Evolutionary conservation across 2,113 vertebrate species (phyloP), one percentile per base, ranked within the genome.

Genomic region (Saguinus imperator): DNA sequence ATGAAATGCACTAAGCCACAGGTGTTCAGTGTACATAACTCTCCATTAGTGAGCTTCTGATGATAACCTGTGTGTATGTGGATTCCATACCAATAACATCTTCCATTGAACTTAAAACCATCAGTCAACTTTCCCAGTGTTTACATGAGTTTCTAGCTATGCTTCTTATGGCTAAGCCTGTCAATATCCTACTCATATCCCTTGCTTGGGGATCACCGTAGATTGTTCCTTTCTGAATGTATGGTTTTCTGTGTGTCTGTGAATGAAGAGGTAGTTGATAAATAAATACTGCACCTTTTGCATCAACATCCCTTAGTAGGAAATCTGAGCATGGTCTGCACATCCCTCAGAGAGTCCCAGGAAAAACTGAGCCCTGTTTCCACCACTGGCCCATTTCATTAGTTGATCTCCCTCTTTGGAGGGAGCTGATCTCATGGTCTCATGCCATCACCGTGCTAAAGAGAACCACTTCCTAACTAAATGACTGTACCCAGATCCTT

Each of bases 161-260:
- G 37, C 52, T 84, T 66, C 66, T 23, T 0, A 2, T 0, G 68
- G 75, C 29, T 1, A 0, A 0, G 4, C 8, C 10, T 76, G 18
- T n/a, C 13, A 18, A 17, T 2, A 3, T 10, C 37, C n/a, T 76
- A 8, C 11, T n/a, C 55, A 40, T 8, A 32, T 25, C 3, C 25
- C 3, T 87, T 61, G 9, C 40, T 25, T 20, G 1, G 20, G 52
- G n/a, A 66, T 12, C 1, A 0, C 32, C 57, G 35, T 16, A 52
- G 23, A 32, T 29, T 55, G 1, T 18, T 48, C 2, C 40, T 79
- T 92, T 17, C 29, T 35, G n/a, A 55, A 55, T 70, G 11, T n/a
- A 17, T 5, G 8, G 6, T 70, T 48, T n/a, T 21, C 64, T 21
- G 23, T 27, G 18, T 81, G 35, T 81, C 32, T n/a, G 27, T 0